Evolutionary conservation across 92 coral and sea anemone genomes (phyloP), one percentile per base, ranked within the genome.

Genomic region (Porites rus): DNA sequence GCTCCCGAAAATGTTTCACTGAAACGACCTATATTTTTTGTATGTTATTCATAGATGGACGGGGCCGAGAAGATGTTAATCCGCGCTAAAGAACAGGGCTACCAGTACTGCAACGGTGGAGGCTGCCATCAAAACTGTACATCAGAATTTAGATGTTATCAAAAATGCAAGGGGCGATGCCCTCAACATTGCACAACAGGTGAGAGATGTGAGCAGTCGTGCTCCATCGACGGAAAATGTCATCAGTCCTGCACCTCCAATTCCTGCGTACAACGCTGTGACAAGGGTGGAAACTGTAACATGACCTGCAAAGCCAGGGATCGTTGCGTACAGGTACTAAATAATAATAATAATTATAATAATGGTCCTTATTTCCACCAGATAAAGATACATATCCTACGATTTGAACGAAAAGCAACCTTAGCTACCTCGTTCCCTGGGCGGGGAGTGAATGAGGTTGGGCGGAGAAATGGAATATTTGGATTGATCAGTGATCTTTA

Each of bases 151-250:
- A 83, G 28, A 25, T 83, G 87, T 66, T 21, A 83, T 18, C 87
- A 83, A 80, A 16, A 74, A n/a, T 83, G 87, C 80, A 63, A 25
- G n/a, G 87, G 79, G 0, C n/a, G 71, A 13, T 83, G 87, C 74
- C 38, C 16, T 12, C 87, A 83, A 74, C 13, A 62, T 0, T 83
- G 87, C 19, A 61, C 72, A 19, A 9, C 87, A 6, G 80, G 73
- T 6, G 73, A 83, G 25, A 74, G 50, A n/a, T 83, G 87, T 8
- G 51, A 73, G 13, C 87, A 83, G 80, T 83, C 64, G 3, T 83
- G 87, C 60, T 25, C 74, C n/a, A 62, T 62, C 13, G 79, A 74
- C 51, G 87, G 87, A 2, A 74, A 64, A 8, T 83, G 87, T 53
- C 24, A 51, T 38, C 87, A 83, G 65, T 22, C 7, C 28, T 83